Percentiles rank a stretch among this genome's conserved stretches.
Conservation (phyloP, 37 sponge, comb jelly and placozoan species). For the Halisarca cf. caerulea region DNA sequence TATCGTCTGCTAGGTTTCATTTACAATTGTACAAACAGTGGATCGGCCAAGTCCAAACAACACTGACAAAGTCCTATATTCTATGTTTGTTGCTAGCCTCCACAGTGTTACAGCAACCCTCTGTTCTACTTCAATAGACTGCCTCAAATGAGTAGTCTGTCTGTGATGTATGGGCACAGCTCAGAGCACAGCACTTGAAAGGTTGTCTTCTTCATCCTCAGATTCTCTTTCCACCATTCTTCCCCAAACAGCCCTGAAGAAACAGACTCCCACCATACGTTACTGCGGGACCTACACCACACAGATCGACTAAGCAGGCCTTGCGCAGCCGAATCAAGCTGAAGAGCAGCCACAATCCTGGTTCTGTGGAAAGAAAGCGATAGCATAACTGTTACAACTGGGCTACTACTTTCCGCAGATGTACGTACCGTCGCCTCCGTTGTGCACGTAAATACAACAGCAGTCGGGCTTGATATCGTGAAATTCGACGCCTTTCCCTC, state of each 20-base stretch:
- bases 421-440: too few species aligned
- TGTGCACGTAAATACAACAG: too few species aligned
- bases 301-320: too few species aligned
- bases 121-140: not conserved
- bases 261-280: not conserved
- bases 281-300: not conserved
- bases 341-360: too few species aligned
- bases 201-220: not conserved
- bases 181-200: not conserved
- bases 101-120: constrained; percentile 26
- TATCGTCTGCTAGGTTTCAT: not conserved
- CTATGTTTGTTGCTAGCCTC: constrained; percentile 1
- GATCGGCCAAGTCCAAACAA: constrained; percentile 11
- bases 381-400: too few species aligned
- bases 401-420: too few species aligned
- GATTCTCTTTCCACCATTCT: constrained; percentile 20
- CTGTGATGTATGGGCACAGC: not conserved
- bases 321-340: too few species aligned
- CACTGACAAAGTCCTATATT: constrained; percentile 10
- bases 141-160: not conserved
- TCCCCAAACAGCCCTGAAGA: not conserved
- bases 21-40: constrained; percentile 9
- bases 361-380: too few species aligned
- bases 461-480: too few species aligned
- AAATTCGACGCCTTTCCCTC: too few species aligned